phyloP scores from a whole-genome alignment of 92 coral and sea anemone species.

The Epizoanthus fatuus region DNA sequence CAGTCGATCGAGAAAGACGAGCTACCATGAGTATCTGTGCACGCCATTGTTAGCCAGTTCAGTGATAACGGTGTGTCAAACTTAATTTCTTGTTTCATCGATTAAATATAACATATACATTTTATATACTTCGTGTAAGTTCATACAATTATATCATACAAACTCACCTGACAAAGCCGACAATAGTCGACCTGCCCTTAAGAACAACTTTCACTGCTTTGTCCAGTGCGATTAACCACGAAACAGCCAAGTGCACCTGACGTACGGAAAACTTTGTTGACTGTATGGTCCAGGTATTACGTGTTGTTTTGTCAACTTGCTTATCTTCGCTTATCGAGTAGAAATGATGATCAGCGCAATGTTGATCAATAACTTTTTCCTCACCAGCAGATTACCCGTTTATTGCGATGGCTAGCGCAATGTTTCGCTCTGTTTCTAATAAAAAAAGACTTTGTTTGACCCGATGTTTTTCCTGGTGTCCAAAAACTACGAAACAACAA shows the following conservation, averaged over 20 bases:
- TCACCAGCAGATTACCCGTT: constrained; percentile 44
- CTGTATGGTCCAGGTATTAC: constrained; percentile 25
- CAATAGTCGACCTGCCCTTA: constrained; percentile 12
- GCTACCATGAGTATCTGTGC: background rate
- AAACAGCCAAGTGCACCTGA: constrained; percentile 7
- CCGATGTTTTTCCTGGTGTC: no score
- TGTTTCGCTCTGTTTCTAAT: no score
- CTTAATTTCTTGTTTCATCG: no score
- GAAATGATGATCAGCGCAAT: constrained; percentile 13
- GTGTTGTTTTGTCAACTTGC: constrained; percentile 45
- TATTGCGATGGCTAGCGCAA: constrained; percentile 30
- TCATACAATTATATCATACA: background rate
- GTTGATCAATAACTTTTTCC: constrained; percentile 24
- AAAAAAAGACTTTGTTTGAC: no score
- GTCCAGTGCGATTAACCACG: constrained; percentile 1
- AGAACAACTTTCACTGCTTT: constrained; percentile 19
- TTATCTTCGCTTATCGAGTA: constrained; percentile 10
- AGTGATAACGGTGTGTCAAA: no score
- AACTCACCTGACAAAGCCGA: constrained; percentile 33
- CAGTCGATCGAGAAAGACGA: background rate
- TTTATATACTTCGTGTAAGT: no score
- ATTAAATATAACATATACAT: no score
- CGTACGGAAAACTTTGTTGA: constrained; percentile 1
- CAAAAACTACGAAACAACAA: no score
- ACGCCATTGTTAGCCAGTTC: background rate